phyloP scores from a whole-genome alignment of 2,113 vertebrate species.

The Nymphicus hollandicus region DNA sequence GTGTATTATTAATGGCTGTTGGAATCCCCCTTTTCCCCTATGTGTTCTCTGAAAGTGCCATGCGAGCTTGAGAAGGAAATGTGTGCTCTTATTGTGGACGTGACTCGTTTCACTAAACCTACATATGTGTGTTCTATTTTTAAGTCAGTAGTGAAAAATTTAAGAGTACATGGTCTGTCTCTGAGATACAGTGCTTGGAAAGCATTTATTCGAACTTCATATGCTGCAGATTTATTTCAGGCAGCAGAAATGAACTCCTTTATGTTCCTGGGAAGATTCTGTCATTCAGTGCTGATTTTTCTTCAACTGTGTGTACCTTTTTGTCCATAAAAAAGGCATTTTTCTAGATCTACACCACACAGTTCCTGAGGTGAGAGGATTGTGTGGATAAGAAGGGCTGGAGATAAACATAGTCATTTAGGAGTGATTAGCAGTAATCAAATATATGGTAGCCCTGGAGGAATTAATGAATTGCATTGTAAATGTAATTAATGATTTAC shows the following conservation, averaged over 20 bases:
- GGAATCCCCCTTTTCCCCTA: neutral
- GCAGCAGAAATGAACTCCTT: neutral
- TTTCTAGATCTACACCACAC: neutral
- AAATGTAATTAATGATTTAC: constrained; percentile 58
- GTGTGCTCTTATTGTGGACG: constrained; percentile 35
- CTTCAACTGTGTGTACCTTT: neutral
- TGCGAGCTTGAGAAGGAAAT: neutral
- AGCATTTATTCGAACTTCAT: constrained; percentile 44
- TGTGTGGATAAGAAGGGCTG: neutral
- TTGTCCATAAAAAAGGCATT: neutral
- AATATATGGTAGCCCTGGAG: neutral
- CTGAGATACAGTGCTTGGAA: constrained; percentile 52
- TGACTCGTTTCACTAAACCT: constrained; percentile 69
- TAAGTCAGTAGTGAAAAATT: constrained; percentile 70
- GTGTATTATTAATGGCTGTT: neutral
- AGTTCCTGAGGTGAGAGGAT: neutral
- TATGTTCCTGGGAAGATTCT: neutral
- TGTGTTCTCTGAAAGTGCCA: neutral
- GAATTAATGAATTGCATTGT: constrained; percentile 38
- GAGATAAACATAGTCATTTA: constrained; percentile 26
- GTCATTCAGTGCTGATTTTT: neutral
- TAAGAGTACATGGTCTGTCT: constrained; percentile 43
- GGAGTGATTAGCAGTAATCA: neutral
- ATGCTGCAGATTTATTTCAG: constrained; percentile 26
- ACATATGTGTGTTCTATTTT: constrained; percentile 70